A percentile compares a stretch with the other conserved stretches of the same genome.
These are phyloP conservation scores for Notodonta dromedarius DNA, from an alignment of 2,888 invertebrate species.

Conservation along the genomic window DNA sequence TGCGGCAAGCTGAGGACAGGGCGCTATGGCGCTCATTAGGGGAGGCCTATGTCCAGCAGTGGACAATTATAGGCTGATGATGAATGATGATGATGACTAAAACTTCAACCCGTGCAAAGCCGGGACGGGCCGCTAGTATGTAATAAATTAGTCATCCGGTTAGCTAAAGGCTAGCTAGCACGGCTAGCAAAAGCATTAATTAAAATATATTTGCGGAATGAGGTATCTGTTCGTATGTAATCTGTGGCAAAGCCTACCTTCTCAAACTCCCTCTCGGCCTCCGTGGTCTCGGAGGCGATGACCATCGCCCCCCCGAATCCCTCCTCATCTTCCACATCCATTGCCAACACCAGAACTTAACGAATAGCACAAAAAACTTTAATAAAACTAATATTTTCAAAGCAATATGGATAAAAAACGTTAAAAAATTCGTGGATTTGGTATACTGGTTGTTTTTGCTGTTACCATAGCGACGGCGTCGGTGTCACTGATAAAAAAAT, in stretches of 20 bases:
- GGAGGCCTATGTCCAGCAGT: too few relatives aligned
- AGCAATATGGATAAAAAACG: slow-evolving; percentile 42
- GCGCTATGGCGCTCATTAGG: too few relatives aligned
- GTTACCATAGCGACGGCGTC: slow-evolving; percentile 47
- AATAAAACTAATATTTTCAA: slow-evolving; percentile 37
- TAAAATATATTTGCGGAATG: too few relatives aligned
- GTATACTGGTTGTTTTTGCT: slow-evolving; percentile 42
- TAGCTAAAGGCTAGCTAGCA: too few relatives aligned
- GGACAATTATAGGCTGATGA: too few relatives aligned
- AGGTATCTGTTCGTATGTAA: too few relatives aligned
- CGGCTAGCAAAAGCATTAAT: too few relatives aligned
- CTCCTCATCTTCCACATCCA: slow-evolving; percentile 62
- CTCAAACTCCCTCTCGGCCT: slow-evolving; percentile 73
- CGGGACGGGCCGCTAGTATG: too few relatives aligned
- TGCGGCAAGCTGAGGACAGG: too few relatives aligned
- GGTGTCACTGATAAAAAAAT: not conserved
- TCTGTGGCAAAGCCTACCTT: slow-evolving; percentile 46
- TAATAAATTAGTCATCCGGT: too few relatives aligned
- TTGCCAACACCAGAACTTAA: slow-evolving; percentile 32
- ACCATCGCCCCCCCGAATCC: slow-evolving; percentile 58
- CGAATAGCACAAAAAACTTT: slow-evolving; percentile 30
- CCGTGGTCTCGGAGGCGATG: slow-evolving; percentile 72
- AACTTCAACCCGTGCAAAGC: too few relatives aligned
- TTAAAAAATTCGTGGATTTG: slow-evolving; percentile 29
- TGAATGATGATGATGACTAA: too few relatives aligned